A percentile compares a stretch with the other conserved stretches of the same genome.
Conservation (phyloP, 2,797 vertebrate genomes). For the Caiman crocodilus region DNA sequence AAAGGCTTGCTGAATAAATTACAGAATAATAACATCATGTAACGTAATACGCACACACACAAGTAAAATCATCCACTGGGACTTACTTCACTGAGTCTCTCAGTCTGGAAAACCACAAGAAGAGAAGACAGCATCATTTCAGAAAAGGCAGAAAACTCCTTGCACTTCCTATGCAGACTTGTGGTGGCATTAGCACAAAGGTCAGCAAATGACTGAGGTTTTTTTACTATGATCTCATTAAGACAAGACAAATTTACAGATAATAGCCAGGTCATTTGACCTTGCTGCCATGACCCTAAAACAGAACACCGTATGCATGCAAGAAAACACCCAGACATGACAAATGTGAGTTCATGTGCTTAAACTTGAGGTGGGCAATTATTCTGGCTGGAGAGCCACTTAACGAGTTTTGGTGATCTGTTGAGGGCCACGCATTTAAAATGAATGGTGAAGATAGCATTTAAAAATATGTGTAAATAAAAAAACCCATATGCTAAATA, state of each 20-base stretch:
- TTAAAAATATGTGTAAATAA: too few relatives aligned
- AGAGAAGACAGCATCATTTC: neutral
- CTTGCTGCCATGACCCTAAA: neutral
- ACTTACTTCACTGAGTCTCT: neutral
- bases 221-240: neutral
- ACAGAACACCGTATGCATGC: neutral
- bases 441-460: too few relatives aligned
- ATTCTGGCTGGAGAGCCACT: too few relatives aligned
- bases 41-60: neutral
- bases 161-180: neutral
- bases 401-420: too few relatives aligned
- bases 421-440: too few relatives aligned
- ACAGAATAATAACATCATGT: neutral
- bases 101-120: neutral
- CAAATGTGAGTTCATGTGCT: too few relatives aligned
- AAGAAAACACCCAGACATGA: neutral
- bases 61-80: neutral
- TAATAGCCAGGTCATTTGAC: neutral
- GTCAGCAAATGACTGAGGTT: neutral
- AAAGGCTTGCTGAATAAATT: constrained; percentile 9
- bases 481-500: too few relatives aligned
- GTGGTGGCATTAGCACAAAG: neutral
- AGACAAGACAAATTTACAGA: neutral
- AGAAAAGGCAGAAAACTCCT: neutral
- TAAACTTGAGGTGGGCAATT: too few relatives aligned